Evolutionary conservation across 2,797 vertebrate species (phyloP).

Genomic region (Notoglanidium macrostoma): DNA sequence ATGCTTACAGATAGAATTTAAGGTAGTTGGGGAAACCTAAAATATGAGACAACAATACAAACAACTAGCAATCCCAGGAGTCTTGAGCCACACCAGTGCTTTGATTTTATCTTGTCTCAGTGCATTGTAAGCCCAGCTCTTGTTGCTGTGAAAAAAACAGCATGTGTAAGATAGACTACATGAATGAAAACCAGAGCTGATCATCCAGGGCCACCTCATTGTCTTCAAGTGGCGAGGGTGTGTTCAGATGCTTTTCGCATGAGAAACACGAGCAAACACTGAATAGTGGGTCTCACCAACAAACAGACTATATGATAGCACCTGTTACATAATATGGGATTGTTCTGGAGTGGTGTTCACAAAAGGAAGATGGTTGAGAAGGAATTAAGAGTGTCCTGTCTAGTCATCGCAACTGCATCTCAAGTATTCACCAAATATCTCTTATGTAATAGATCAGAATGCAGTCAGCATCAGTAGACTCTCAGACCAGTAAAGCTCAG

Average conservation of each 20-base stretch:
- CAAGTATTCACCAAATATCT: not conserved
- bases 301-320: conserved; percentile 29
- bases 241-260: conserved; percentile 21
- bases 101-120: conserved; percentile 56
- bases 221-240: conserved; percentile 38
- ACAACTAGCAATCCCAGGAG: conserved; percentile 11
- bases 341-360: conserved; percentile 8
- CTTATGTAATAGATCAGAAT: not conserved
- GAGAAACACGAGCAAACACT: conserved; percentile 41
- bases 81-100: conserved; percentile 18
- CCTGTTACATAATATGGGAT: conserved; percentile 23
- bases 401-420: not conserved
- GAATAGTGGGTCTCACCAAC: conserved; percentile 20
- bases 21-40: conserved; percentile 12
- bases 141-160: conserved; percentile 56
- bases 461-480: not conserved
- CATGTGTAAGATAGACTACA: conserved; percentile 63
- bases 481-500: not conserved
- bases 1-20: conserved; percentile 3
- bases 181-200: conserved; percentile 65
- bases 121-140: conserved; percentile 64
- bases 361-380: conserved; percentile 20
- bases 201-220: conserved; percentile 54
- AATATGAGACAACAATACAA: conserved; percentile 34
- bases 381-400: not conserved